phyloP scores from a whole-genome alignment of 2,113 vertebrate genomes.

The Thalassarche chlororhynchos region DNA sequence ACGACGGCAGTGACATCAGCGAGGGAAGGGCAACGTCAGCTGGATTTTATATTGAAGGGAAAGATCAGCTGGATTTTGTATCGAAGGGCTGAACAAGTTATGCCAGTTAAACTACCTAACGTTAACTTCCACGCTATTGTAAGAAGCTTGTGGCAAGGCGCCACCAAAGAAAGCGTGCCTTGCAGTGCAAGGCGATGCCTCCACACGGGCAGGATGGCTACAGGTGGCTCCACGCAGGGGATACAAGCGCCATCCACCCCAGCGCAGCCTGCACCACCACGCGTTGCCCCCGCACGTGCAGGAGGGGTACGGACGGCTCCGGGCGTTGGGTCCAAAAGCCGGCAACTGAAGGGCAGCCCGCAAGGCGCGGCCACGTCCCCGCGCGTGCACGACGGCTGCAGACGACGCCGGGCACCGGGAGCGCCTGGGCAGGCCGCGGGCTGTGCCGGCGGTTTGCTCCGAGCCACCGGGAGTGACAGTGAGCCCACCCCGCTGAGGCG shows the following conservation, averaged over 20 bases:
- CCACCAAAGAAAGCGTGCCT: accelerated
- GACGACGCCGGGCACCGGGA: too few species aligned
- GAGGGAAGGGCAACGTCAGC: not conserved
- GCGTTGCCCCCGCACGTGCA: accelerated
- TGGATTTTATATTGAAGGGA: accelerated
- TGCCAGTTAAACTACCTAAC: not conserved
- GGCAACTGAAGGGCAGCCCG: accelerated
- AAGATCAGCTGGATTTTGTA: not conserved
- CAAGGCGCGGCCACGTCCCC: not conserved
- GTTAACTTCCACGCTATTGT: accelerated
- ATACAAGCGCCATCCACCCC: accelerated
- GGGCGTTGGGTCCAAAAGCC: too few species aligned
- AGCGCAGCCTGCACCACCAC: accelerated
- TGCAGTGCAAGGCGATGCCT: accelerated
- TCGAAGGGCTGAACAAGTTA: not conserved
- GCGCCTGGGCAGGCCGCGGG: not conserved
- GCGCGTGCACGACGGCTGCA: accelerated
- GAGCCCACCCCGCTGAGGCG: too few species aligned
- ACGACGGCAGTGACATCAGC: accelerated
- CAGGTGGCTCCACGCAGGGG: accelerated
- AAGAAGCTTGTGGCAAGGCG: not conserved
- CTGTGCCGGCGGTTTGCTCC: not conserved
- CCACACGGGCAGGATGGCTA: accelerated
- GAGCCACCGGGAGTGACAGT: accelerated
- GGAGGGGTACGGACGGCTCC: accelerated